phyloP scores from a whole-genome alignment of 2,113 vertebrate species.

The Phrynosoma platyrhinos region DNA sequence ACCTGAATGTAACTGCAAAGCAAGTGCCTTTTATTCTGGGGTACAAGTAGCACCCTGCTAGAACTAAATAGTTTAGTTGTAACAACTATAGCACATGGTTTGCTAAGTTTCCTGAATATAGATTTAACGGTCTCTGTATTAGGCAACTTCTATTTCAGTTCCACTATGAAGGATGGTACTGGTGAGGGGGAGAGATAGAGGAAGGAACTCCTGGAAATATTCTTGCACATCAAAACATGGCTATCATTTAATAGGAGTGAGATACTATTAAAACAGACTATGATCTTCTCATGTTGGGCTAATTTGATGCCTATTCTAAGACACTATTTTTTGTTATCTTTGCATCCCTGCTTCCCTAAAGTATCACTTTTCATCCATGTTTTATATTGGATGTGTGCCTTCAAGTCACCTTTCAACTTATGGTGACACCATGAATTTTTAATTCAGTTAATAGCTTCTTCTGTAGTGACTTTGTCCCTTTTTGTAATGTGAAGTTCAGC shows the following conservation, averaged over 20 bases:
- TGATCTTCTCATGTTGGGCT: neutral
- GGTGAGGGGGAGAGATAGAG: neutral
- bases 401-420: too few species aligned
- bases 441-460: too few species aligned
- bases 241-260: neutral
- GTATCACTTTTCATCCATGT: too few species aligned
- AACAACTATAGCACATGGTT: too few species aligned
- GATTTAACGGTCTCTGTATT: neutral
- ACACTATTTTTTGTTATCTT: neutral
- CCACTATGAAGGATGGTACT: too few species aligned
- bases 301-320: neutral
- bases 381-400: too few species aligned
- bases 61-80: too few species aligned
- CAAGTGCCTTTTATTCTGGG: constrained; percentile 11
- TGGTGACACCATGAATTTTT: too few species aligned
- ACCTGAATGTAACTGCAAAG: constrained; percentile 7
- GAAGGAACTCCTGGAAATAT: neutral
- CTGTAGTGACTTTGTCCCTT: too few species aligned
- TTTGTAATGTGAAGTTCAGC: neutral
- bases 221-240: neutral
- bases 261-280: neutral
- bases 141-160: neutral
- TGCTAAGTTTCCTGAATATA: too few species aligned
- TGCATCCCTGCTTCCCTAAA: too few species aligned
- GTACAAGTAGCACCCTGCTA: constrained; percentile 60